A percentile compares a stretch with the other conserved stretches of the same genome.
These are phyloP conservation scores for Galerucella nymphaeae DNA, from an alignment of 2,888 invertebrate species.

Conservation along the genomic window DNA sequence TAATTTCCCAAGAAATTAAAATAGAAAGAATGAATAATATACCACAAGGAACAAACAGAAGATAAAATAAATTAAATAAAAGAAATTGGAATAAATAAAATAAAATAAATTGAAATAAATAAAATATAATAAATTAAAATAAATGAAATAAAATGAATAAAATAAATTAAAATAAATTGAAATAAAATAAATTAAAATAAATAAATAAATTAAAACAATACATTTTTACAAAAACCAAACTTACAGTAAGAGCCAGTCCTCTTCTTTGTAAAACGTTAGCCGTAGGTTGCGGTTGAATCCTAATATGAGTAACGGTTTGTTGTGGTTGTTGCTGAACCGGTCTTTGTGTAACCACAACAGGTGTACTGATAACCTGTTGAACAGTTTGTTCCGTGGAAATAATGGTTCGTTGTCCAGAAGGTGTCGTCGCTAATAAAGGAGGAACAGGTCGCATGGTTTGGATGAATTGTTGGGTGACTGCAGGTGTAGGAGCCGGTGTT, in stretches of 20 bases:
- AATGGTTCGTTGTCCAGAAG: slow-evolving; percentile 57
- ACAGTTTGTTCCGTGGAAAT: slow-evolving; percentile 51
- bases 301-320: slow-evolving; percentile 67
- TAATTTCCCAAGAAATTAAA: too few species aligned
- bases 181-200: too few species aligned
- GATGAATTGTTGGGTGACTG: slow-evolving; percentile 33
- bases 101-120: too few species aligned
- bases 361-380: slow-evolving; percentile 65
- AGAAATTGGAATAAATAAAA: too few species aligned
- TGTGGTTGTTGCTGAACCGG: slow-evolving; percentile 63
- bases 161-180: too few species aligned
- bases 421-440: slow-evolving; percentile 58
- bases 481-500: slow-evolving; percentile 50
- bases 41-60: too few species aligned
- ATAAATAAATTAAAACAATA: too few species aligned
- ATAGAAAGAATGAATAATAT: too few species aligned
- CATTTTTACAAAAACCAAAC: too few species aligned
- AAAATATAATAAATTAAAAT: too few species aligned
- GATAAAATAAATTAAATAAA: too few species aligned
- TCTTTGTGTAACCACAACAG: slow-evolving; percentile 66
- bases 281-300: slow-evolving; percentile 68
- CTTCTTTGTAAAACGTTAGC: slow-evolving; percentile 70
- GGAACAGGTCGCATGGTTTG: slow-evolving; percentile 59
- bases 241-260: slow-evolving; percentile 78
- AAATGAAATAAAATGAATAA: too few species aligned